Base-by-base conservation (phyloP, 2,888 invertebrate species). In the Phlogophora meticulosa region DNA sequence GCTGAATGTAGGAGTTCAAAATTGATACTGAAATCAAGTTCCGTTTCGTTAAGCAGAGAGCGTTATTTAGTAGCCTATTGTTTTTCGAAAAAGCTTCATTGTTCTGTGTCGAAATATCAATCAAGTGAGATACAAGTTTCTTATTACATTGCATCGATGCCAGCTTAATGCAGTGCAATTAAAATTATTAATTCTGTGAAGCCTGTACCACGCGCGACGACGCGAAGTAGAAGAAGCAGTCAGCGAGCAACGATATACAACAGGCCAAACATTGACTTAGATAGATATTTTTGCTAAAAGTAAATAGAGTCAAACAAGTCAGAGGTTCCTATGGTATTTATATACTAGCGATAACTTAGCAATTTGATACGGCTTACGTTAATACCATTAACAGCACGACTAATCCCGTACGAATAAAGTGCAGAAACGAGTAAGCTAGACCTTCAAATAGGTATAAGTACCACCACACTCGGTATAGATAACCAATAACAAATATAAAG, bases 1-100 rank as follows among this genome's bases (percentile, higher is more conserved):
- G 92, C 63, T 69, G 87, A 79, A 86, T 86, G 93, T 93, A 90
- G 93, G 92, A 88, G 92, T 89, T 77, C 74, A 52, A 83, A 88
- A 90, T 88, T 88, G 82, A 89, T 89, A 85, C 85, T 83, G 82
- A 91, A 90, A 89, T 86, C 80, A 82, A 71, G 88, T 90, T 87
- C 86, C 88, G 85, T 86, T 87, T 76, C 82, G 78, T 74, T 86
- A 81, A 89, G 89, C 89, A 88, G 87, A 85, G 83, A 84, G 60
- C 80, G 82, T 83, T 87, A 87, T 87, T 84, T 85, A 87, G 81
- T 84, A 64, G 78, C 65, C 89, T 80, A 92, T 92, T 92, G 92
- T 92, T 90, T 90, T 83, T 76, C 58, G 73, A 82, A 85, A 83
- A 86, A 85, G 83, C 78, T 82, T 85, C 83, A 88, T 90, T 88